Conservation (phyloP, 2,888 invertebrate species). For the Formica aserva region DNA sequence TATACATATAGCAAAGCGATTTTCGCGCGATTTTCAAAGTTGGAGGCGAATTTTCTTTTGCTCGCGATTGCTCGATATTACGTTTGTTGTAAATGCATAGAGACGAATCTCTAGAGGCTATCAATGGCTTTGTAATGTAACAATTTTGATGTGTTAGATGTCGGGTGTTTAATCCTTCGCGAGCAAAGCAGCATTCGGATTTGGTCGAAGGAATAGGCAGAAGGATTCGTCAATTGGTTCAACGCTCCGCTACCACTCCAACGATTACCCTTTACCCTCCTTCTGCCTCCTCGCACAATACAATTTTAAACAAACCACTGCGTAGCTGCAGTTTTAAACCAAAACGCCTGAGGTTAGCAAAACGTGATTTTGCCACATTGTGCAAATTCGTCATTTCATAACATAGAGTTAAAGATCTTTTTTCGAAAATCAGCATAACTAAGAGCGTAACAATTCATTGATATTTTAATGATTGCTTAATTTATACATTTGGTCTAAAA, state of each 20-base stretch:
- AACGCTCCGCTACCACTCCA: constrained; percentile 83
- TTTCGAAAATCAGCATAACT: constrained; percentile 53
- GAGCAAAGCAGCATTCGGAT: constrained; percentile 80
- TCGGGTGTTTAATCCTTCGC: constrained; percentile 84
- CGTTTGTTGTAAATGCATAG: not conserved
- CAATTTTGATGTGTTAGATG: constrained; percentile 81
- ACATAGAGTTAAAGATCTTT: constrained; percentile 62
- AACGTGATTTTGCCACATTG: constrained; percentile 76
- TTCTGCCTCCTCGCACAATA: constrained; percentile 80
- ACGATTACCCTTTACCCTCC: constrained; percentile 80
- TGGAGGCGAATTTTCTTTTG: not conserved
- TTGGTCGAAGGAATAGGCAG: constrained; percentile 72
- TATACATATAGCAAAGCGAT: not conserved
- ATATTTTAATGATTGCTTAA: constrained; percentile 11
- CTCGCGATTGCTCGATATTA: not conserved
- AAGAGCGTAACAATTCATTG: constrained; percentile 44
- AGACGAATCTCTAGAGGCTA: not conserved
- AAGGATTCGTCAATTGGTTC: constrained; percentile 81
- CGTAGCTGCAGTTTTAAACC: constrained; percentile 85
- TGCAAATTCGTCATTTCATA: constrained; percentile 69
- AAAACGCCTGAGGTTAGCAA: constrained; percentile 84
- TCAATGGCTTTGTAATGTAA: constrained; percentile 62
- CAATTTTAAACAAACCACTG: constrained; percentile 82
- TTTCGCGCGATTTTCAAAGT: not conserved
- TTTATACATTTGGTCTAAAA: not conserved